A percentile compares a stretch with the other conserved stretches of the same genome.
Conservation (phyloP, 2,113 vertebrate genomes). For the Pandion haliaetus region DNA sequence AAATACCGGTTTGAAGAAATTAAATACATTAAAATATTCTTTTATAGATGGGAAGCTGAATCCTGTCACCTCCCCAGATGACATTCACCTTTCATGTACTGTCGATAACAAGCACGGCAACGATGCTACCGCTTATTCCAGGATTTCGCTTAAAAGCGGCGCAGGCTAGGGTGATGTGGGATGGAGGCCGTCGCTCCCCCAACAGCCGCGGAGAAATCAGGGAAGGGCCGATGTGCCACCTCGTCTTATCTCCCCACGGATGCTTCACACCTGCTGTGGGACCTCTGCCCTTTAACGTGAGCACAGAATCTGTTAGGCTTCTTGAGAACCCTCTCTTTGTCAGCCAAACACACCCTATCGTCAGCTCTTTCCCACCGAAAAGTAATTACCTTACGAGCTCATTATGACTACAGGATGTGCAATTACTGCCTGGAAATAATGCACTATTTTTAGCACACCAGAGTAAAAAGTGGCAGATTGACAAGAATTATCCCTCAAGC, state of each 20-base stretch:
- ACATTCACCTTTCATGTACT: rapidly evolving
- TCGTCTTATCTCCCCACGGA: rapidly evolving
- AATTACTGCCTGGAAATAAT: slow-evolving; percentile 20
- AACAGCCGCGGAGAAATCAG: rapidly evolving
- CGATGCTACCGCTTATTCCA: background rate
- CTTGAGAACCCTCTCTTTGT: background rate
- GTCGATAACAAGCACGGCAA: background rate
- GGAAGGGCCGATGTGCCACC: background rate
- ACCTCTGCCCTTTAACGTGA: rapidly evolving
- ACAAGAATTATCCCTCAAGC: background rate
- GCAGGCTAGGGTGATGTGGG: background rate
- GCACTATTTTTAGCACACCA: background rate
- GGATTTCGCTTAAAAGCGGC: background rate
- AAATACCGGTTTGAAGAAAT: background rate
- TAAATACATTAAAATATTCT: background rate
- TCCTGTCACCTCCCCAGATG: background rate
- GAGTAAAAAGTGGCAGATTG: background rate
- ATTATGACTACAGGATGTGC: background rate
- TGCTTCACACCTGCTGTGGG: rapidly evolving
- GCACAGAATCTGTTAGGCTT: rapidly evolving
- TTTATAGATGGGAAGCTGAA: background rate
- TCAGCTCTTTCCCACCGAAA: background rate
- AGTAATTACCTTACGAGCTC: slow-evolving; percentile 59
- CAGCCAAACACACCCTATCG: background rate
- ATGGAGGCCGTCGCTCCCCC: rapidly evolving